Base-by-base conservation (phyloP, 2,888 invertebrate species). In the Mythimna lalbum region DNA sequence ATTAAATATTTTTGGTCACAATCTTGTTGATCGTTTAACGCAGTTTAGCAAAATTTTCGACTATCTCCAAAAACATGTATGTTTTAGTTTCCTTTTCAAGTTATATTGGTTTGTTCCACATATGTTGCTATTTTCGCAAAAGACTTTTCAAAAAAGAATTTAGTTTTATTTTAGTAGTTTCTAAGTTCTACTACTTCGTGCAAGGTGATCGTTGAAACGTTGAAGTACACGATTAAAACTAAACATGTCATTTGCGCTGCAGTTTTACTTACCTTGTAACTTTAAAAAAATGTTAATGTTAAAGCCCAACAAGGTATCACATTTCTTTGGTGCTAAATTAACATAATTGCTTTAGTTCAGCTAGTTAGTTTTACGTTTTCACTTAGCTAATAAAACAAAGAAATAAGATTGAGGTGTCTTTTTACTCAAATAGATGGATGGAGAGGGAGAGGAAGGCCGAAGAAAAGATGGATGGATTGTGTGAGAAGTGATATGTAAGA, bases 301-400 rank as follows among this genome's bases (percentile, higher is more conserved):
- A 23, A 6, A 27, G 17, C 31, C 27, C 43, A 73, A 70, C 43
- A 27, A 27, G 63, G 14, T 73, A 27, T 47, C 53, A 63, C 21
- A 31, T 71, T 31, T 39, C 21, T 23, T 63, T 19, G 19, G 74
- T n/a, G 21, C 27, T 71, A 63, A 73, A 73, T 63, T 73, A 63
- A 36, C 49, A 50, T 49, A 57, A 70, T 69, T 69, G 36, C 27
- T 39, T 31, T 27, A 55, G 47, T 55, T 55, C 14, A 23, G 21
- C 6, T 49, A 21, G 47, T 56, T 21, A 69, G n/a, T 56, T 67
- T 53, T 19, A 39, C 0, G 0, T 56, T 69, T 69, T 69, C n/a
- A 47, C 10, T 53, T 47, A 23, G n/a, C 6, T 33, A 50, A 31
- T 23, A 43, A 23, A 67, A 66, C 21, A 53, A 50, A 53, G 5